A percentile compares a stretch with the other conserved stretches of the same genome.
phyloP scores from a whole-genome alignment of 2,797 vertebrate species.

The Champsocephalus gunnari region DNA sequence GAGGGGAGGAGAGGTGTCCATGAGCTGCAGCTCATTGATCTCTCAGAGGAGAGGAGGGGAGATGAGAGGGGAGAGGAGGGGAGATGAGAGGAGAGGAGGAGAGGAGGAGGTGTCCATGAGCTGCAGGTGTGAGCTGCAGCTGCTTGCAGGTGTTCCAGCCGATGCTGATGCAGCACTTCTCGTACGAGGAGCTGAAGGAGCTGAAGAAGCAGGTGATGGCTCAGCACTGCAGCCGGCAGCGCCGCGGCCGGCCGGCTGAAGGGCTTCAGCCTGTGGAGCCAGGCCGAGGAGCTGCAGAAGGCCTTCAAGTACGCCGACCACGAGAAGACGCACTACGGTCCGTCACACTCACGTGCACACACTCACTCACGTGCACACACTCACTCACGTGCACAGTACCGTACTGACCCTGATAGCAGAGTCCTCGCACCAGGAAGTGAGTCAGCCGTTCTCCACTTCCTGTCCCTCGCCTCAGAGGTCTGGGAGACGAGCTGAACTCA shows the following conservation, averaged over 20 bases:
- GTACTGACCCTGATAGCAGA: no score
- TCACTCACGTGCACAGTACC: background rate
- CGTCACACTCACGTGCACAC: conserved; percentile 45
- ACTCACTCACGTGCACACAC: background rate
- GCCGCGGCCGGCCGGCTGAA: conserved; percentile 87
- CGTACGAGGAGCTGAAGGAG: conserved; percentile 97
- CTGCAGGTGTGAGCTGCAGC: background rate
- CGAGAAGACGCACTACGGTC: conserved; percentile 93
- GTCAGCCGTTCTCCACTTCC: no score
- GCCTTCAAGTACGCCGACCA: conserved; percentile 95
- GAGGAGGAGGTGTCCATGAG: conserved; percentile 19
- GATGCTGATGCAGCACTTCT: conserved; percentile 99
- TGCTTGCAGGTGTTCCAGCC: conserved; percentile 95
- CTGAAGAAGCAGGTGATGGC: conserved; percentile 99
- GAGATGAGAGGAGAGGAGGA: no score
- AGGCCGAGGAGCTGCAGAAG: conserved; percentile 94
- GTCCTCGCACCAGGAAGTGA: no score
- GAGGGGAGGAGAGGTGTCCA: no score
- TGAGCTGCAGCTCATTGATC: no score
- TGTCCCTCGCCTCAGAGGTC: no score
- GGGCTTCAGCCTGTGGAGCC: conserved; percentile 92
- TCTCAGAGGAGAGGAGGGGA: no score
- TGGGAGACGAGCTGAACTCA: no score
- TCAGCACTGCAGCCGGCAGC: conserved; percentile 92
- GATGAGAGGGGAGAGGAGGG: no score